These are phyloP conservation scores for Papilio glaucus DNA, from an alignment of 1,140 invertebrate genomes.

Conservation along the genomic window DNA sequence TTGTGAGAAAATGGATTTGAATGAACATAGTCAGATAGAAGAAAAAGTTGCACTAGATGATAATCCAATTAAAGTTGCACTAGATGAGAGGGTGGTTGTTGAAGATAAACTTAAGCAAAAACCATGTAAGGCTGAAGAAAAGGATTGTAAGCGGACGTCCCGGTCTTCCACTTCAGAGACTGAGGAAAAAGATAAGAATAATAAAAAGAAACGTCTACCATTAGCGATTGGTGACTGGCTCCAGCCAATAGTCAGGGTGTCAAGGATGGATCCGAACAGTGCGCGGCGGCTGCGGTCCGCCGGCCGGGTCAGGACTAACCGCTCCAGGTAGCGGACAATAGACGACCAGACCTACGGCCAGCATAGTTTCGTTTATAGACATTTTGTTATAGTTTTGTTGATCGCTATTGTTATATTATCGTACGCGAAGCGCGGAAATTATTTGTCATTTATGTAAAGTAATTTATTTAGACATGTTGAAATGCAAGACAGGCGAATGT, in stretches of 20 bases:
- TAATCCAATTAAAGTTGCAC: constrained; percentile 43
- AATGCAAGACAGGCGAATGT: neutral
- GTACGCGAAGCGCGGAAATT: neutral
- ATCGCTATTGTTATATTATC: constrained; percentile 14
- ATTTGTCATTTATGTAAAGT: constrained; percentile 27
- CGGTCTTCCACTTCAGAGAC: constrained; percentile 54
- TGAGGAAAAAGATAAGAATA: constrained; percentile 59
- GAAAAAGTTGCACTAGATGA: constrained; percentile 32
- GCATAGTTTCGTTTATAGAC: constrained; percentile 3
- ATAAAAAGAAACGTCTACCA: constrained; percentile 53
- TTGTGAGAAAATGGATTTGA: no score
- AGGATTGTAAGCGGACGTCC: constrained; percentile 43
- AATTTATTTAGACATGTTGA: constrained; percentile 17
- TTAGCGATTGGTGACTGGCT: constrained; percentile 60
- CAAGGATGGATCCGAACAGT: constrained; percentile 67
- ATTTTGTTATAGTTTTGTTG: constrained; percentile 26
- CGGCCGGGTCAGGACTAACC: constrained; percentile 47
- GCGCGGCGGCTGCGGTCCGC: constrained; percentile 67
- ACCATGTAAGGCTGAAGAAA: constrained; percentile 44
- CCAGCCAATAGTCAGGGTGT: constrained; percentile 78
- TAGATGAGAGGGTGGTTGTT: constrained; percentile 45
- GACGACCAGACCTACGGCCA: neutral
- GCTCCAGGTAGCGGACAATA: constrained; percentile 57
- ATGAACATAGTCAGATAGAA: constrained; percentile 26
- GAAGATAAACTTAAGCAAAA: constrained; percentile 41